phyloP scores from a whole-genome alignment of 2,888 invertebrate species.

The Xanthorhoe designata region DNA sequence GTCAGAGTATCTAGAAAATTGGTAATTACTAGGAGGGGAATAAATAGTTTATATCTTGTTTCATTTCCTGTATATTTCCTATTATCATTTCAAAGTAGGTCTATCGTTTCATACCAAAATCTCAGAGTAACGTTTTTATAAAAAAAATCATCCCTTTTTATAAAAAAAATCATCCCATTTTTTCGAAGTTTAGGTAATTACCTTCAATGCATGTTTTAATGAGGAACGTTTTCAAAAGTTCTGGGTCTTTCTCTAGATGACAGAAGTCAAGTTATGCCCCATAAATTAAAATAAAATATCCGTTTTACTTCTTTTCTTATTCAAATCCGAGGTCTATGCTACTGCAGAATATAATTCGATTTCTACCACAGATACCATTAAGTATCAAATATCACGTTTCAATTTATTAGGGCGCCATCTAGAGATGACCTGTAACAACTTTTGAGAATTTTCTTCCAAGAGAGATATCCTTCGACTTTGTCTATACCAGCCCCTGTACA shows the following conservation, averaged over 20 bases:
- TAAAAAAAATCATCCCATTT: conserved; percentile 4
- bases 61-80: background rate
- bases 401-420: background rate
- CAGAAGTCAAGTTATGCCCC: background rate
- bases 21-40: background rate
- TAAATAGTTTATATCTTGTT: background rate
- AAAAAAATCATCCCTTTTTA: conserved; percentile 6
- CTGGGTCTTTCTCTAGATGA: background rate
- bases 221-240: background rate
- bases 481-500: conserved; percentile 71
- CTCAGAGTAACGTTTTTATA: background rate
- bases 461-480: conserved; percentile 28
- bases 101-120: background rate
- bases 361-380: background rate
- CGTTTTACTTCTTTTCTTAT: too few relatives aligned
- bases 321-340: too few relatives aligned
- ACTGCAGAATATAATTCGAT: too few relatives aligned
- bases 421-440: background rate
- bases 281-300: too few relatives aligned
- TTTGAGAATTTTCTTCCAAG: conserved; percentile 27
- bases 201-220: conserved; percentile 65
- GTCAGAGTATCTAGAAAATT: background rate
- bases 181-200: conserved; percentile 5
- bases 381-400: background rate
- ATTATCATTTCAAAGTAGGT: background rate